Evolutionary conservation across 2,113 vertebrate genomes (phyloP).

Genomic region (Coptodon rendalli): DNA sequence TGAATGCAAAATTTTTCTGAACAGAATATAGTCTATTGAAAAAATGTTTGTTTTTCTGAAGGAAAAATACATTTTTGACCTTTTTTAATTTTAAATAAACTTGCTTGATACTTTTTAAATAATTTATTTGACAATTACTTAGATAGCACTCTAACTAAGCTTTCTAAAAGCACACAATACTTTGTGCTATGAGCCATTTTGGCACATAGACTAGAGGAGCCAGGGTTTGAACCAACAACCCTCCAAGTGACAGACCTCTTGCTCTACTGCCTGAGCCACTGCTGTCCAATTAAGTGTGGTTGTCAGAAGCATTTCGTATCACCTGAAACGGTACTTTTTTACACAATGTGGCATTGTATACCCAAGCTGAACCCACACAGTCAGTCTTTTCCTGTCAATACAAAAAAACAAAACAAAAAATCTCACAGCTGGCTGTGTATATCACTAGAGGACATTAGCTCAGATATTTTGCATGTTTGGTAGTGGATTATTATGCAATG

Average conservation of each 20-base stretch:
- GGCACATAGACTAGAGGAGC: not conserved
- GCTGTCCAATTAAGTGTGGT: not conserved
- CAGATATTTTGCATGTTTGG: slow-evolving; percentile 41
- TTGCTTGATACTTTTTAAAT: not conserved
- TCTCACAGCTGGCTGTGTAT: slow-evolving; percentile 17
- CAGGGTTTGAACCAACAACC: not conserved
- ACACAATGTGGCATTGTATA: not conserved
- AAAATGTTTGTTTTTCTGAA: not conserved
- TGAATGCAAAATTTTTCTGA: not conserved
- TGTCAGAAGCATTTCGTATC: not conserved
- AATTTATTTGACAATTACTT: not conserved
- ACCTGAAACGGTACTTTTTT: not conserved
- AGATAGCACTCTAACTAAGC: not conserved
- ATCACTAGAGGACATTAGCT: slow-evolving; percentile 41
- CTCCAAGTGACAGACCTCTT: not conserved
- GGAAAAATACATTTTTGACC: not conserved
- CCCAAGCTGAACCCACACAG: not conserved
- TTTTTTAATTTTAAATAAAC: not conserved
- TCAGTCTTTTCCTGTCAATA: not conserved
- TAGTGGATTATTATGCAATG: slow-evolving; percentile 59
- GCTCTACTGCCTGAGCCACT: not conserved
- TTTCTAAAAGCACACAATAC: not conserved
- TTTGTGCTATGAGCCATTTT: not conserved
- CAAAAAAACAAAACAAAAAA: not conserved
- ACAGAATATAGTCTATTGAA: not conserved